These are phyloP conservation scores for Eunapius fragilis DNA, from an alignment of 37 sponge, comb jelly and placozoan genomes.

Conservation along the genomic window DNA sequence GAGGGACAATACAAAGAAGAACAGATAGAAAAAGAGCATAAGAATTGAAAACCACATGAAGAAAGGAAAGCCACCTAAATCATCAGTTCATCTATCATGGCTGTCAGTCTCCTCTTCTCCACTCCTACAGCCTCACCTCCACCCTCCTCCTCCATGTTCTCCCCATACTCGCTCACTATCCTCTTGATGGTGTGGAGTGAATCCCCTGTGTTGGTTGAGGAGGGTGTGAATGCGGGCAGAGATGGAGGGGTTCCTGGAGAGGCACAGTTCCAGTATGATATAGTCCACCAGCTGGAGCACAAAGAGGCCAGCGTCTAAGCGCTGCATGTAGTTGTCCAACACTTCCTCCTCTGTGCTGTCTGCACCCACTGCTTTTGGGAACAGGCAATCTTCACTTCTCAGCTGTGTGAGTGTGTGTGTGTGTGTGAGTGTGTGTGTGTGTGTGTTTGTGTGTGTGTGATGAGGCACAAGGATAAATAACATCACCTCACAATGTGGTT, in stretches of 20 bases:
- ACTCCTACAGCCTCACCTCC: slow-evolving; percentile 5
- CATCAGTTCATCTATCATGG: background rate
- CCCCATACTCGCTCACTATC: slow-evolving; percentile 67
- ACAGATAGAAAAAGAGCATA: background rate
- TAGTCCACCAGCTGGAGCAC: slow-evolving; percentile 89
- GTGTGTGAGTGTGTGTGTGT: background rate
- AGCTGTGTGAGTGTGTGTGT: slow-evolving; percentile 7
- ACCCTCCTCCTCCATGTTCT: slow-evolving; percentile 39
- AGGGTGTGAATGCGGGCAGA: slow-evolving; percentile 47
- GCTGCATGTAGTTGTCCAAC: slow-evolving; percentile 69
- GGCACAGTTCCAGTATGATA: slow-evolving; percentile 76
- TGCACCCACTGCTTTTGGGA: background rate
- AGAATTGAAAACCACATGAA: background rate
- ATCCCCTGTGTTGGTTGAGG: slow-evolving; percentile 70
- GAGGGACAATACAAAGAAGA: background rate
- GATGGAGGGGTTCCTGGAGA: slow-evolving; percentile 41
- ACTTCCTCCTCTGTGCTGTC: slow-evolving; percentile 61
- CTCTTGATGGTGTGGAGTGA: slow-evolving; percentile 45
- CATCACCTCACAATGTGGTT: no score
- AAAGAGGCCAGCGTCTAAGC: slow-evolving; percentile 94
- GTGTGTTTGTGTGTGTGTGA: background rate
- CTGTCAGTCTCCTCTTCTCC: slow-evolving; percentile 11
- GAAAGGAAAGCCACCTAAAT: background rate
- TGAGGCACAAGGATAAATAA: no score
- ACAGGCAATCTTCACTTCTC: slow-evolving; percentile 22